Evolutionary conservation across 2,888 invertebrate genomes (phyloP).

Genomic region (Caradrina clavipalpis): DNA sequence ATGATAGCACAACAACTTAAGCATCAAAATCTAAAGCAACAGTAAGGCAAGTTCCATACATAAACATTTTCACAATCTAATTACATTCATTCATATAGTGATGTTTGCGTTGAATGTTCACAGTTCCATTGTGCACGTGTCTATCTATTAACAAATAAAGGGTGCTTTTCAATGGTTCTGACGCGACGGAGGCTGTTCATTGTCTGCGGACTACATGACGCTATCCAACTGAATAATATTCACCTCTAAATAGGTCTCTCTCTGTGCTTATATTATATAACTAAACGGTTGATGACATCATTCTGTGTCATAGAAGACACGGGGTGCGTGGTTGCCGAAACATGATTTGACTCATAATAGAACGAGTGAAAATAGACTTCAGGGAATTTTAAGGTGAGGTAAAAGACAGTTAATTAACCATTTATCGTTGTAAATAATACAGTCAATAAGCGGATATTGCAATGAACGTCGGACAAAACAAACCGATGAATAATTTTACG

Average conservation of each 20-base stretch:
- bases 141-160: constrained; percentile 81
- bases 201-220: constrained; percentile 71
- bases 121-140: constrained; percentile 71
- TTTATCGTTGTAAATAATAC: constrained; percentile 11
- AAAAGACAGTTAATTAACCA: constrained; percentile 3
- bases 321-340: constrained; percentile 14
- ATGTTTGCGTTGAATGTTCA: constrained; percentile 71
- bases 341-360: constrained; percentile 12
- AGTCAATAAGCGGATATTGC: constrained; percentile 1
- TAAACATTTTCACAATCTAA: constrained; percentile 70
- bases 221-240: constrained; percentile 72
- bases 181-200: constrained; percentile 74
- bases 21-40: constrained; percentile 14
- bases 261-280: constrained; percentile 55
- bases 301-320: constrained; percentile 30
- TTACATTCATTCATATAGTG: constrained; percentile 70
- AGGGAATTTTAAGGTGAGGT: not conserved
- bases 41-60: constrained; percentile 38
- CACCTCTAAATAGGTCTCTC: constrained; percentile 55
- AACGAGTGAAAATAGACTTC: constrained; percentile 7
- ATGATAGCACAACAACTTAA: not conserved
- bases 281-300: constrained; percentile 59
- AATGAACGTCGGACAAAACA: constrained; percentile 11
- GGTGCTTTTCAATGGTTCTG: constrained; percentile 79
- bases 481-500: constrained; percentile 47